A percentile compares a stretch with the other conserved stretches of the same genome.
phyloP scores from a whole-genome alignment of 2,888 invertebrate genomes.

The Zootermopsis nevadensis region DNA sequence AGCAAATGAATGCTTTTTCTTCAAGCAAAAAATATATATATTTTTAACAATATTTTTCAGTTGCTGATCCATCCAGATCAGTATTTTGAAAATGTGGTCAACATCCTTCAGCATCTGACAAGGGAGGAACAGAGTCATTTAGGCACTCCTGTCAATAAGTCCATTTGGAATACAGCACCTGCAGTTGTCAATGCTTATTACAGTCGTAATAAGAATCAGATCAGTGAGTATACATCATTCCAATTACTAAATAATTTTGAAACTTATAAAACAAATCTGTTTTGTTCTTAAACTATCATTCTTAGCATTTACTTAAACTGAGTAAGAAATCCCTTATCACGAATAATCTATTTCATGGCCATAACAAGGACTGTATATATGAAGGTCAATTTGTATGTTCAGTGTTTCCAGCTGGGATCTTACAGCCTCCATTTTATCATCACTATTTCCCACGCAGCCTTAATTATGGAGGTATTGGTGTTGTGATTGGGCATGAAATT shows the following conservation, averaged over 20 bases:
- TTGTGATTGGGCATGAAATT: conserved; percentile 93
- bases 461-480: conserved; percentile 91
- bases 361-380: too few species aligned
- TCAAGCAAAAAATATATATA: conserved; percentile 1
- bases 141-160: conserved; percentile 80
- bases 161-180: conserved; percentile 85
- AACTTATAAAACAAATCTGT: too few species aligned
- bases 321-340: too few species aligned
- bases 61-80: conserved; percentile 75
- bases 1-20: not conserved
- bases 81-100: conserved; percentile 86
- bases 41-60: conserved; percentile 56
- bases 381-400: conserved; percentile 46
- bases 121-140: conserved; percentile 77
- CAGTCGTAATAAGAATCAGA: conserved; percentile 94
- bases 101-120: conserved; percentile 79
- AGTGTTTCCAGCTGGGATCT: conserved; percentile 93
- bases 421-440: conserved; percentile 95
- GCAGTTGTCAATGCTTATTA: conserved; percentile 97
- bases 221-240: conserved; percentile 67
- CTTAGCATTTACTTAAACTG: too few species aligned
- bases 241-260: too few species aligned
- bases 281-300: too few species aligned
- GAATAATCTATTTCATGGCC: too few species aligned
- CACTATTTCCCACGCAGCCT: conserved; percentile 82